Conservation (phyloP, 2,113 vertebrate genomes). For the Lepus americanus region DNA sequence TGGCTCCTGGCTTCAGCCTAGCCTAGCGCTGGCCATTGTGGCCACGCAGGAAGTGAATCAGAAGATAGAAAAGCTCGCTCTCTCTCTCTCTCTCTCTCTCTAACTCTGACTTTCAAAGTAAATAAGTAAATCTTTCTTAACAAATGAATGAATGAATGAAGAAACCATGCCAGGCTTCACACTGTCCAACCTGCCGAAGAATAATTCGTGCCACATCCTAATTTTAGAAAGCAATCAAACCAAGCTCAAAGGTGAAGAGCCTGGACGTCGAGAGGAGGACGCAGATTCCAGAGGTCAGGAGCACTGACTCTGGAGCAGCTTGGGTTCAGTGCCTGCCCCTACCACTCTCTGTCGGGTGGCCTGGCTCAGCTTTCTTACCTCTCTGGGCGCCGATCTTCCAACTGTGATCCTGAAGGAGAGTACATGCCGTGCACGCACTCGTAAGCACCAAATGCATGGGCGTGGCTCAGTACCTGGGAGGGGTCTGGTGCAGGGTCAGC, state of each 20-base stretch:
- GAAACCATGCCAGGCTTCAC: background rate
- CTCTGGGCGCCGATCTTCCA: background rate
- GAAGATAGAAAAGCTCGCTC: too few relatives aligned
- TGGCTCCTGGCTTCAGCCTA: too few relatives aligned
- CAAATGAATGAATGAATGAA: background rate
- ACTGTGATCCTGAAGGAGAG: background rate
- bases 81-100: too few relatives aligned
- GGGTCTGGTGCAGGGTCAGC: rapidly evolving
- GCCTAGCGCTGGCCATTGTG: too few relatives aligned
- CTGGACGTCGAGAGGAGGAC: background rate
- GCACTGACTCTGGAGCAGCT: background rate
- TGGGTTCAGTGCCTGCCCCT: background rate
- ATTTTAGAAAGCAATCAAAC: background rate
- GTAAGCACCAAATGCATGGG: too few relatives aligned
- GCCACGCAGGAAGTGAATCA: too few relatives aligned
- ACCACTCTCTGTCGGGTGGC: background rate
- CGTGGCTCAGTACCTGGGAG: too few relatives aligned
- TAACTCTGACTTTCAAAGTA: too few relatives aligned
- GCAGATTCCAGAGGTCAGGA: background rate
- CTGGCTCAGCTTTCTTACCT: background rate
- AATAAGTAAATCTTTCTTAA: too few relatives aligned
- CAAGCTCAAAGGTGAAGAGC: background rate
- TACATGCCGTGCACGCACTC: background rate
- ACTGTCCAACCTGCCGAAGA: background rate
- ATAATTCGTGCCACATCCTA: background rate